Evolutionary conservation across 2,113 vertebrate species (phyloP).

Genomic region (Peromyscus maniculatus): DNA sequence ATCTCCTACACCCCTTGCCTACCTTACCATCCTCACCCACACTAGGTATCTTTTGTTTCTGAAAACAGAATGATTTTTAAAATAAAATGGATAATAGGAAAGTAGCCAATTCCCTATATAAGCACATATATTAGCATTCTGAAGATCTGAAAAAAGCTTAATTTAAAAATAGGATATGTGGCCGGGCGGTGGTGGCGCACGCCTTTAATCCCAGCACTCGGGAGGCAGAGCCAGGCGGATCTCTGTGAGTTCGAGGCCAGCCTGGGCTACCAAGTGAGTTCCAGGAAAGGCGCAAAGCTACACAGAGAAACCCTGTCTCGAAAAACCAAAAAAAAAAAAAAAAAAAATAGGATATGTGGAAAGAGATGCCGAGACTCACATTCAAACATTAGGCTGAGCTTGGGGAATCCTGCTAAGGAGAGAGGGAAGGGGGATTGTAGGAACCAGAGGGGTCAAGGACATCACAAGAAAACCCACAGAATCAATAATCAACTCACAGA

Average conservation of each 20-base stretch:
- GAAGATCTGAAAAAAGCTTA: not conserved
- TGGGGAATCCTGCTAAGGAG: not conserved
- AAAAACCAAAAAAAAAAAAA: too few relatives aligned
- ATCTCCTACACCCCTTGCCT: not conserved
- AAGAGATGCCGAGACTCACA: not conserved
- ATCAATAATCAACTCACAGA: not conserved
- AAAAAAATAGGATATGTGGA: not conserved
- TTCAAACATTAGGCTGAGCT: not conserved
- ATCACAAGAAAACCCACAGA: not conserved
- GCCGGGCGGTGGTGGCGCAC: too few relatives aligned
- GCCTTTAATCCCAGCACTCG: too few relatives aligned
- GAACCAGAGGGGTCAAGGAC: not conserved
- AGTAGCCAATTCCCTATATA: not conserved
- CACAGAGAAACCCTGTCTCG: too few relatives aligned
- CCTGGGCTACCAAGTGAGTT: too few relatives aligned
- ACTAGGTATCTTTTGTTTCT: not conserved
- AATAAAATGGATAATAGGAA: conserved; percentile 44
- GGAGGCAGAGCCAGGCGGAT: too few relatives aligned
- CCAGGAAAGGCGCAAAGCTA: too few relatives aligned
- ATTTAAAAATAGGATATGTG: not conserved
- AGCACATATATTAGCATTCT: conserved; percentile 20
- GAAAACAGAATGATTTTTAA: not conserved
- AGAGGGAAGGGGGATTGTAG: not conserved
- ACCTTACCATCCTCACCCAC: not conserved
- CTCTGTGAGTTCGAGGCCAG: too few relatives aligned